Evolutionary conservation across 2,797 vertebrate genomes (phyloP), one percentile per base, ranked within the genome.

Genomic region (Poliocrania exsul): DNA sequence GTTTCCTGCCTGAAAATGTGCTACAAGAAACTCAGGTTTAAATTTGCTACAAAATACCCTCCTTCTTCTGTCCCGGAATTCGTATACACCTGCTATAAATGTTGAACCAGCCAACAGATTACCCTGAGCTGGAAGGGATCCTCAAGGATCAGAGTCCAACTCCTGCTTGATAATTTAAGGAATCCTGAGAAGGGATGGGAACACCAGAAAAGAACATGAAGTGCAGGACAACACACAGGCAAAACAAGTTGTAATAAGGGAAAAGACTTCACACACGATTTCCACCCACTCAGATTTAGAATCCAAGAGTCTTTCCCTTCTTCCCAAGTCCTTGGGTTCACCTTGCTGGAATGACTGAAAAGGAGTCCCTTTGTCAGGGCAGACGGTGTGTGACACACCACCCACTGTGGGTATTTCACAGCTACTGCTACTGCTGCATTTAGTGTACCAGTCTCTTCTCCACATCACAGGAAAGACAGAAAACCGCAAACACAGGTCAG

Each of bases 331-430:
- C 35, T 6, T 6, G 40, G 10, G 25, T 35, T 81, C 46, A 29
- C 11, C 40, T 64, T 77, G 25, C 46, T 26, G 57, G 18, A 64
- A 17, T 6, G 24, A 53, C 26, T 33, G 62, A 23, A 56, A 33
- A 74, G 29, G 19, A 71, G 28, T 37, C 17, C 10, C 16, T 57
- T 31, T 28, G 50, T 38, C 54, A 40, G 40, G 28, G 35, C 29
- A 16, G n/a, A 40, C 10, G 29, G 2, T 8, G 28, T 11, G 31
- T 23, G 65, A 26, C 65, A 80, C 19, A 21, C 9, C 35, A 40
- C 7, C 11, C 2, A 0, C 4, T 17, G 51, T 2, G 17, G 29
- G 0, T 7, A 11, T 31, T 5, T 13, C 16, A 56, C 14, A 67
- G n/a, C 8, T 35, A 8, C 5, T 69, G 50, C 53, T 18, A 4